Evolutionary conservation across 2,113 vertebrate genomes (phyloP), one percentile per base, ranked within the genome.

Genomic region (Phrynocephalus versicolor): DNA sequence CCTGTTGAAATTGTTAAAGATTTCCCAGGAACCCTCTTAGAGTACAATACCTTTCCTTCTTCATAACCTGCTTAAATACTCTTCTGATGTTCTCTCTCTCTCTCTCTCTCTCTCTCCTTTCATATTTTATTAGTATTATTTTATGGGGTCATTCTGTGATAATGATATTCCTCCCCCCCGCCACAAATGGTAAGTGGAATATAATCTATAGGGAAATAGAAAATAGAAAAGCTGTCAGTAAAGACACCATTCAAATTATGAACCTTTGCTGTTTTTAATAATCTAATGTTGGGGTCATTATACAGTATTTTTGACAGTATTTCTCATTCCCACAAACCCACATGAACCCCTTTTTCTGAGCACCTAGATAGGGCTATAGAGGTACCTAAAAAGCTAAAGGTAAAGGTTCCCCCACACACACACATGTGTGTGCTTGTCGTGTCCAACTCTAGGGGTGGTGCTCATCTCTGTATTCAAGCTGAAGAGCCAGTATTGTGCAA

Each of bases 81-180:
- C 14, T 69, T 67, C 69, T 69, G 27, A 19, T 33, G n/a, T 30
- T 70, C 69, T 37, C 21, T 69, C 67, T 81, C 35, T 70, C 30
- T 70, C 45, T 51, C 10, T 51, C 10, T 10, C 27, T 45, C 30
- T 80, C 67, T 81, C 79, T 55, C 55, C 79, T 70, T 41, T 55
- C 64, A 70, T 30, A 69, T 81, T 81, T 70, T 81, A 70, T 69
- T 67, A 81, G 79, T 65, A 70, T 70, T 81, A 30, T 70, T 69
- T 35, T 70, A 81, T 33, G 35, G 16, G 76, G n/a, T 60, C 62
- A 58, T 37, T 60, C 55, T 78, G 64, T 81, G 45, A 81, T 55
- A 69, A 57, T 55, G n/a, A 33, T 69, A 18, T 35, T 55, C 39
- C 30, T 10, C 51, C 51, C 12, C 23, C 51, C 51, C 12, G 23